phyloP scores from a whole-genome alignment of 2,113 vertebrate genomes.

The Prochilodus magdalenae region DNA sequence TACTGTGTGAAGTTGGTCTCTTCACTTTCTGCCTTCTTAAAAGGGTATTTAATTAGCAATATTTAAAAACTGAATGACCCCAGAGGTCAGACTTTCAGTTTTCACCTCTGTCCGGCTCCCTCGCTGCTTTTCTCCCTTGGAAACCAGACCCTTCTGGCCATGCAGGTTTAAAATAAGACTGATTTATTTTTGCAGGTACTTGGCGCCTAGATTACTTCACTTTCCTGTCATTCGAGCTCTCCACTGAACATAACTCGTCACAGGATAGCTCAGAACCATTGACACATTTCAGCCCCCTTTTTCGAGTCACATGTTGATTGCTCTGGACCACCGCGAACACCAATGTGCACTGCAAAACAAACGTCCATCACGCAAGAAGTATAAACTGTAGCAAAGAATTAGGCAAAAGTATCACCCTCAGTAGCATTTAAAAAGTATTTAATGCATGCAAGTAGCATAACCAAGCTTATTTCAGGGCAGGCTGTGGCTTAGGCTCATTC shows the following conservation, averaged over 20 bases:
- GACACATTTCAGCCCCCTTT: constrained; percentile 46
- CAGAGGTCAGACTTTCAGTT: constrained; percentile 7
- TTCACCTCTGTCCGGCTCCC: not conserved
- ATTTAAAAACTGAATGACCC: constrained; percentile 15
- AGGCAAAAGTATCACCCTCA: not conserved
- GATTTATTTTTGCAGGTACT: constrained; percentile 73
- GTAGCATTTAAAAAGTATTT: constrained; percentile 27
- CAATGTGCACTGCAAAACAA: constrained; percentile 1
- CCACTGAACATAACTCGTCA: constrained; percentile 58
- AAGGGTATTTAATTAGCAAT: not conserved
- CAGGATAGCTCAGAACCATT: constrained; percentile 62
- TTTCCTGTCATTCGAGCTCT: constrained; percentile 74
- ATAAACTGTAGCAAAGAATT: not conserved
- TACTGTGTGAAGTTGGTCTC: not conserved
- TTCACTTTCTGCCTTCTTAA: not conserved
- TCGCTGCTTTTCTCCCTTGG: constrained; percentile 54
- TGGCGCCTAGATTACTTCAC: constrained; percentile 75
- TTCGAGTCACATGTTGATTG: not conserved
- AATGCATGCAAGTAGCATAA: constrained; percentile 30
- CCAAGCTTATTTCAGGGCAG: constrained; percentile 59
- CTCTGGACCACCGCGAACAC: not conserved
- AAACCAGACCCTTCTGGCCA: constrained; percentile 68
- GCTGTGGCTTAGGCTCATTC: constrained; percentile 50
- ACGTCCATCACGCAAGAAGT: not conserved
- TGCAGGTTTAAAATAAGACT: constrained; percentile 70